Evolutionary conservation across 2,888 invertebrate genomes (phyloP).

Genomic region (Lysandra bellargus): DNA sequence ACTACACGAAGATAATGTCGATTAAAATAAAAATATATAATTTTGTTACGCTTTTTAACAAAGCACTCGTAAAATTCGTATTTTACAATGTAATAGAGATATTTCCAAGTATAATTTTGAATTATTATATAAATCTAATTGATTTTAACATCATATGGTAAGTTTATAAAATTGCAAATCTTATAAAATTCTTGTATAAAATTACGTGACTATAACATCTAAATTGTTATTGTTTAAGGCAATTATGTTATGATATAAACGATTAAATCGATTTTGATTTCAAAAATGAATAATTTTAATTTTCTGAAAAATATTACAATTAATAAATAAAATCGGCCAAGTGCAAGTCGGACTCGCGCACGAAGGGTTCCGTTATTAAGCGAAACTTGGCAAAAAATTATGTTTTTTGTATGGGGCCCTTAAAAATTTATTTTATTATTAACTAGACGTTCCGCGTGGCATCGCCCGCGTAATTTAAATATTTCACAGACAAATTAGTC

Average conservation of each 20-base stretch:
- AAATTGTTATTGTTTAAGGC: not conserved
- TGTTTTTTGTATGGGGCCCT: no score
- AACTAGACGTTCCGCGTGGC: no score
- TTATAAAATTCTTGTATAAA: not conserved
- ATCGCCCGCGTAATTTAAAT: no score
- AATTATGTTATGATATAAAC: not conserved
- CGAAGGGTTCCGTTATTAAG: no score
- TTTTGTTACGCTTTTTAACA: not conserved
- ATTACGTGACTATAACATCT: not conserved
- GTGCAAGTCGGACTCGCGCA: no score
- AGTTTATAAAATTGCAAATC: not conserved
- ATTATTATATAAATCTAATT: constrained; percentile 2
- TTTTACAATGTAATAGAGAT: not conserved
- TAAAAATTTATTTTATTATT: no score
- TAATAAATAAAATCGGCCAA: no score
- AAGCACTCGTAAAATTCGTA: not conserved
- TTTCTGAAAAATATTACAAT: not conserved
- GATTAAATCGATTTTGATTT: not conserved
- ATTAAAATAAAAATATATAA: not conserved
- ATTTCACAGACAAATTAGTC: no score
- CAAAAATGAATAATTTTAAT: not conserved
- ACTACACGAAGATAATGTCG: not conserved
- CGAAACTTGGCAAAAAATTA: no score
- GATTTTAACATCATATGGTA: not conserved
- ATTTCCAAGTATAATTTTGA: not conserved